Conservation (phyloP, 2,888 invertebrate species). For the Clostera curtula region DNA sequence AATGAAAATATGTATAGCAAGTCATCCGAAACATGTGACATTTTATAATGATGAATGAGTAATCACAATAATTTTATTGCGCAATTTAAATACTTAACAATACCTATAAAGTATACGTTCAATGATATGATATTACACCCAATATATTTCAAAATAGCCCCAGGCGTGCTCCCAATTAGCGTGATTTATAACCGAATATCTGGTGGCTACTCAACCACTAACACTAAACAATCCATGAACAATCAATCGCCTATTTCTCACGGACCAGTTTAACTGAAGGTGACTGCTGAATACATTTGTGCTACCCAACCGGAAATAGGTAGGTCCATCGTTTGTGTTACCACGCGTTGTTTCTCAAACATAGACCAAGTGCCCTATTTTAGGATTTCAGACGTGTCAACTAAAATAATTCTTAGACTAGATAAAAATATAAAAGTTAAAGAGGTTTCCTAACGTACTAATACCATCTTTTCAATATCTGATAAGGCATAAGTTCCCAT, state of each 20-base stretch:
- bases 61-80: too few relatives aligned
- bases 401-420: too few relatives aligned
- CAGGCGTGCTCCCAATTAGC: conserved; percentile 2
- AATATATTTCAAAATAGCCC: background rate
- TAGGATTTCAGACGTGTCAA: too few relatives aligned
- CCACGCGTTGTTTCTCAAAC: conserved; percentile 48
- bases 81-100: too few relatives aligned
- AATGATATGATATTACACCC: background rate
- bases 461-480: conserved; percentile 20
- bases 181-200: conserved; percentile 15
- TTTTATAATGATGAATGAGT: too few relatives aligned
- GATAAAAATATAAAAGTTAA: too few relatives aligned
- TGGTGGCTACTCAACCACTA: conserved; percentile 22
- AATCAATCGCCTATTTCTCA: conserved; percentile 54
- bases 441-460: too few relatives aligned
- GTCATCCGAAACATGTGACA: too few relatives aligned
- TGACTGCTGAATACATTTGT: conserved; percentile 58
- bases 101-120: background rate
- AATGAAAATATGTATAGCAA: too few relatives aligned
- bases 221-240: conserved; percentile 21
- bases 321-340: conserved; percentile 52
- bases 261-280: conserved; percentile 57
- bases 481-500: conserved; percentile 50
- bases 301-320: conserved; percentile 56
- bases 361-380: conserved; percentile 28